Percentiles rank a stretch among this genome's conserved stretches.
These are phyloP conservation scores for Plestiodon gilberti DNA, from an alignment of 2,113 vertebrate species.

Conservation along the genomic window DNA sequence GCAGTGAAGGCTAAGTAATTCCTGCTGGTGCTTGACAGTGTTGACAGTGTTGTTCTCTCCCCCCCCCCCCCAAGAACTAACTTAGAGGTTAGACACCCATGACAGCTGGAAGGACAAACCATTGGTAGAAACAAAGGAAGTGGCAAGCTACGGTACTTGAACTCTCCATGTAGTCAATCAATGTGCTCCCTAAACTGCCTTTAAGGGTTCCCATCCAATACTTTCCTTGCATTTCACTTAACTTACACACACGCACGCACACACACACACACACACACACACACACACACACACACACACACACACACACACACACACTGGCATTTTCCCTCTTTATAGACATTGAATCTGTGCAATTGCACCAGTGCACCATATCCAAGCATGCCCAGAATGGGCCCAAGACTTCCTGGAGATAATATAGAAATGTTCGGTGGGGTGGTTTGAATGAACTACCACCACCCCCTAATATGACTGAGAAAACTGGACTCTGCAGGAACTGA, in stretches of 20 bases:
- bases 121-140: not conserved
- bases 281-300: no score
- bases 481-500: no score
- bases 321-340: no score
- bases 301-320: no score
- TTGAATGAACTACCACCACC: no score
- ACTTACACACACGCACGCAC: no score
- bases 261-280: no score
- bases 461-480: no score
- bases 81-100: not conserved
- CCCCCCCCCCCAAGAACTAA: not conserved
- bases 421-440: not conserved
- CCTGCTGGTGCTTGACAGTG: not conserved
- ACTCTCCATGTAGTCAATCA: not conserved
- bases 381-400: not conserved
- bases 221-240: not conserved
- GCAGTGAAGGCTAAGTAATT: not conserved
- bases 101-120: not conserved
- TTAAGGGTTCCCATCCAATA: not conserved
- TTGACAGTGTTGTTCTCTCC: not conserved
- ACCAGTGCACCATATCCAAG: not conserved
- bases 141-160: no score
- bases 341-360: not conserved
- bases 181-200: not conserved
- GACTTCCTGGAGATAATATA: no score